Evolutionary conservation across 2,888 invertebrate genomes (phyloP).

Genomic region (Meganola albula): DNA sequence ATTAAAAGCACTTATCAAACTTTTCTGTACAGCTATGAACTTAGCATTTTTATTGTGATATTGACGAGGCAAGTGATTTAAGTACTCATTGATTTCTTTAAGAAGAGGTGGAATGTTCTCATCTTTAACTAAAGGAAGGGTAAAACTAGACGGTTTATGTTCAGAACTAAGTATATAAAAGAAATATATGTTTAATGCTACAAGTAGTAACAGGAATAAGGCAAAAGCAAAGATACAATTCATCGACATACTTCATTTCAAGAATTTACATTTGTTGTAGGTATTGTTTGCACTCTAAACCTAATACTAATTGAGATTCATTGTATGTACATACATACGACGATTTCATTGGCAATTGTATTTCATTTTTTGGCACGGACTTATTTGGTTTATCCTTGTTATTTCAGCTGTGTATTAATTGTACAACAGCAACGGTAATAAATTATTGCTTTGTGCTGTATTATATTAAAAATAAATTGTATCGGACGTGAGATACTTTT

Average conservation of each 20-base stretch:
- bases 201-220: slow-evolving; percentile 57
- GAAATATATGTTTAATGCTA: slow-evolving; percentile 63
- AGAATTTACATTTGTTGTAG: too few relatives aligned
- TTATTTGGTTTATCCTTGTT: too few relatives aligned
- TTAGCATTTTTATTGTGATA: slow-evolving; percentile 55
- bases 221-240: slow-evolving; percentile 70
- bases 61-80: slow-evolving; percentile 57
- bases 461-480: too few relatives aligned
- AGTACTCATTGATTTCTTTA: slow-evolving; percentile 57
- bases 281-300: too few relatives aligned
- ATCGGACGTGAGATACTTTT: too few relatives aligned
- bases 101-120: slow-evolving; percentile 44
- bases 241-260: slow-evolving; percentile 51
- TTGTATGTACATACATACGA: too few relatives aligned
- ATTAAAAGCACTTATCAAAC: slow-evolving; percentile 56
- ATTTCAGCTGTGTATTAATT: too few relatives aligned
- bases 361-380: too few relatives aligned
- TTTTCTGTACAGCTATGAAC: slow-evolving; percentile 43
- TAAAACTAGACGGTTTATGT: slow-evolving; percentile 38
- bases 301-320: too few relatives aligned
- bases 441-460: too few relatives aligned
- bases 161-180: slow-evolving; percentile 57
- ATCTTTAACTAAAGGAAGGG: slow-evolving; percentile 43
- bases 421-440: too few relatives aligned
- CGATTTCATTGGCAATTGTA: too few relatives aligned